Evolutionary conservation across 2,888 invertebrate species (phyloP), one percentile per base, ranked within the genome.

Genomic region (Drosophila atripex): DNA sequence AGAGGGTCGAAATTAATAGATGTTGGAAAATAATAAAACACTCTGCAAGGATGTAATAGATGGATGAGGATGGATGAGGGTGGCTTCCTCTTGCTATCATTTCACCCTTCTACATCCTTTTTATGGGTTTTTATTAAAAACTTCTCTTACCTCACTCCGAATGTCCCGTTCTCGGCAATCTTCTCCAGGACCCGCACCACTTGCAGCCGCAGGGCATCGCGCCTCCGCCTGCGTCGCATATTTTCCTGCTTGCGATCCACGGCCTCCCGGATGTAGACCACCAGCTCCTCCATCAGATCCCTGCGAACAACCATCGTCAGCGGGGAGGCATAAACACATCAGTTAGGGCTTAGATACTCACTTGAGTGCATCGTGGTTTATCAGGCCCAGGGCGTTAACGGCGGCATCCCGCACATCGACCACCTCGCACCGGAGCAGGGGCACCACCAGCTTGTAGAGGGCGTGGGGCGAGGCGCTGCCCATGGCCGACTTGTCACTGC

Each of bases 211-310:
- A 99, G 92, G 11, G 98, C 96, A 91, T 99, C 99, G 57, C 98
- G 94, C 39, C 99, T 94, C 58, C 98, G 93, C 41, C 98, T 93
- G 41, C 99, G 93, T 58, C 99, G 93, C 93, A 99, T 96, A 90
- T 99, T 99, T 90, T 99, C 99, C 92, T 99, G 98, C 90, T 99
- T 99, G 50, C 97, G 94, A 90, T 99, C 99, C 18, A 98, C 96
- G 0, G 99, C 98, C 91, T 99, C 99, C 16, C 98, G 95, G 64
- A 99, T 95, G 75, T 97, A 95, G 0, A 96, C 94, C 7, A 97
- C 94, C 58, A 99, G 91, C 92, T 99, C 99, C 88, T 99, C 99
- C 94, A 99, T 96, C 66, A 99, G 93, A 92, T 99, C 98, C 90
- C 98, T 98, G 90, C 38, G 70, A 55, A 7, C 68, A 41, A 38